Base-by-base conservation (phyloP, 1,140 invertebrate genomes). In the Drosophila parvula region DNA sequence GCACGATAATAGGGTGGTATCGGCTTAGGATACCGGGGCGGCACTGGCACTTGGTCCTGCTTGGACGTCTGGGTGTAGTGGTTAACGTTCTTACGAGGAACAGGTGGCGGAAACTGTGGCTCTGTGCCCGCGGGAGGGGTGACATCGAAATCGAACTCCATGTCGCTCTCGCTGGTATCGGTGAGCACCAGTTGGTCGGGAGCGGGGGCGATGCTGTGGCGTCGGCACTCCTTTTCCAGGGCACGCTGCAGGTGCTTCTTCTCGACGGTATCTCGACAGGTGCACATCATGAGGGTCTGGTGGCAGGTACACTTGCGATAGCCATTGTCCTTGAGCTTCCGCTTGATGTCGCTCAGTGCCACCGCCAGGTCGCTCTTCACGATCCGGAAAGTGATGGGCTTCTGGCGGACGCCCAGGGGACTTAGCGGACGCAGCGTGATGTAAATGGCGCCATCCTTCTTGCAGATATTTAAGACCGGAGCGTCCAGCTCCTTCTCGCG, bases 121-220 rank as follows among this genome's bases (percentile, higher is more conserved):
- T 76, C 51, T 2, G 75, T 57, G 9, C 74, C 79, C 0, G 70
- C 73, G 4, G 90, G 85, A 9, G 91, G 85, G 14, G 85, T 83
- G 11, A 92, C 83, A 56, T 90, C 75, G 14, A 92, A 77, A 59
- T 92, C 75, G 32, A 75, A 91, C 45, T 92, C 90, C 64, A 82
- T 63, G 27, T 92, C 91, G 30, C 80, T 86, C 3, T 92, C 91
- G n/a, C 77, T 91, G 38, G 90, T 90, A 6, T 92, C 91, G 0
- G 79, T 90, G 0, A 92, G 62, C 4, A 84, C 47, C 12, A 92
- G 44, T 0, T 77, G 65, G 4, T 83, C 61, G 1, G 55, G 58
- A 18, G 76, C 78, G 9, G 50, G 51, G 0, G 58, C 34, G 28
- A 92, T 78, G 5, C 68, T 28, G 0, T 78, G 77, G 5, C 74